phyloP scores from a whole-genome alignment of 2,888 invertebrate species.

The Pyrochroa serraticornis region DNA sequence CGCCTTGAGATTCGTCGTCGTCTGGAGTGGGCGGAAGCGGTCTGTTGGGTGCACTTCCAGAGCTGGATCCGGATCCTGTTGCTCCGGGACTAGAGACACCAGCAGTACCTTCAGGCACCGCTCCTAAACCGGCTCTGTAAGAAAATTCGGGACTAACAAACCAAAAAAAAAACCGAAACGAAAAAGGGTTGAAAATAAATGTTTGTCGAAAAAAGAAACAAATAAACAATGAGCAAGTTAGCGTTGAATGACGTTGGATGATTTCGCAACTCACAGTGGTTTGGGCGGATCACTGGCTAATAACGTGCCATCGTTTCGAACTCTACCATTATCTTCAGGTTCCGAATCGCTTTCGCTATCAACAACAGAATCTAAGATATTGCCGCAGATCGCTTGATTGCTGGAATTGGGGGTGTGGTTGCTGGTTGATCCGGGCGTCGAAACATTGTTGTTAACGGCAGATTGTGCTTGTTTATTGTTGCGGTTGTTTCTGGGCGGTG shows the following conservation, averaged over 20 bases:
- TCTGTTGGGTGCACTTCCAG: constrained; percentile 84
- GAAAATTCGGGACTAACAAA: constrained; percentile 80
- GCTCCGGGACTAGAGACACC: constrained; percentile 58
- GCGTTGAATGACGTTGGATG: background rate
- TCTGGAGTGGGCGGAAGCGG: constrained; percentile 95
- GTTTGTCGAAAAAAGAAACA: constrained; percentile 6
- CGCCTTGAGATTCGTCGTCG: constrained; percentile 78
- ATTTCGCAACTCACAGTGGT: constrained; percentile 79
- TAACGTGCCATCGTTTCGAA: constrained; percentile 90
- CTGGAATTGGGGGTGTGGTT: constrained; percentile 44
- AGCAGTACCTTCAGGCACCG: constrained; percentile 64
- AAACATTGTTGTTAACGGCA: constrained; percentile 50
- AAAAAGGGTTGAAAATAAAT: constrained; percentile 27
- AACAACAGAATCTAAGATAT: constrained; percentile 69
- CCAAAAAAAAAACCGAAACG: constrained; percentile 26
- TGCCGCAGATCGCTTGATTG: constrained; percentile 54
- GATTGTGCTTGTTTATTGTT: constrained; percentile 51
- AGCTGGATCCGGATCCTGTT: constrained; percentile 53
- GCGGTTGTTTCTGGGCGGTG: constrained; percentile 70
- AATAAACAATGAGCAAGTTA: constrained; percentile 7
- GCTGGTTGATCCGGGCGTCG: constrained; percentile 49
- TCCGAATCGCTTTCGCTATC: constrained; percentile 84
- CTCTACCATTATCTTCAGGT: constrained; percentile 80
- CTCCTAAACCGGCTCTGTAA: constrained; percentile 76
- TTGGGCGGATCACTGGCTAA: constrained; percentile 96